A percentile compares a stretch with the other conserved stretches of the same genome.
Conservation (phyloP, 2,888 invertebrate genomes). For the Sipha maydis region DNA sequence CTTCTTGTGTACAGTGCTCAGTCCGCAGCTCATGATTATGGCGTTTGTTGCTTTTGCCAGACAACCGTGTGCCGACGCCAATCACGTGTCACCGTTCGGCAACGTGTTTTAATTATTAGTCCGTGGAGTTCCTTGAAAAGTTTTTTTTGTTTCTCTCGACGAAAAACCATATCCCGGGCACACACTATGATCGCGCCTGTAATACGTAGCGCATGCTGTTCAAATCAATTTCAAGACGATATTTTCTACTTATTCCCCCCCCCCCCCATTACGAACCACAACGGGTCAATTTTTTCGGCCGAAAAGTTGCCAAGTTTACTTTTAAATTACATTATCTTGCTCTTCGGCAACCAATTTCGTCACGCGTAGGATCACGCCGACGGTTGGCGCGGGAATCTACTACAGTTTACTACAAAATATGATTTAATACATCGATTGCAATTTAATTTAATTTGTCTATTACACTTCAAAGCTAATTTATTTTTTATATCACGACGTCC, state of each 20-base stretch:
- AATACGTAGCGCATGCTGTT: background rate
- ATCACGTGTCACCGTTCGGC: slow-evolving; percentile 49
- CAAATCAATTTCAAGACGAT: background rate
- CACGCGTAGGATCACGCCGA: background rate
- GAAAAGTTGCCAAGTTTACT: background rate
- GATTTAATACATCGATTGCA: background rate
- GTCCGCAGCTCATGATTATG: background rate
- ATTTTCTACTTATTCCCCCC: background rate
- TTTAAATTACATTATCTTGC: background rate
- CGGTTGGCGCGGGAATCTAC: background rate
- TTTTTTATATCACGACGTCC: background rate
- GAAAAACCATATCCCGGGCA: no score
- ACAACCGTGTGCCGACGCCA: slow-evolving; percentile 45
- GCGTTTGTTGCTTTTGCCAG: slow-evolving; percentile 56
- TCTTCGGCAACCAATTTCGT: background rate
- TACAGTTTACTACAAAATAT: background rate
- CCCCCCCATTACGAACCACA: background rate
- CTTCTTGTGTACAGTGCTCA: background rate
- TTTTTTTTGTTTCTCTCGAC: background rate
- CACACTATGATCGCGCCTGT: background rate
- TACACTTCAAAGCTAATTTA: background rate
- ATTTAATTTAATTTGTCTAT: background rate
- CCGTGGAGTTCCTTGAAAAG: background rate
- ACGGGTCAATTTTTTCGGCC: background rate
- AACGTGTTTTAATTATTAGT: slow-evolving; percentile 12